These are phyloP conservation scores for Elgaria multicarinata DNA, from an alignment of 2,113 vertebrate genomes.

Conservation along the genomic window DNA sequence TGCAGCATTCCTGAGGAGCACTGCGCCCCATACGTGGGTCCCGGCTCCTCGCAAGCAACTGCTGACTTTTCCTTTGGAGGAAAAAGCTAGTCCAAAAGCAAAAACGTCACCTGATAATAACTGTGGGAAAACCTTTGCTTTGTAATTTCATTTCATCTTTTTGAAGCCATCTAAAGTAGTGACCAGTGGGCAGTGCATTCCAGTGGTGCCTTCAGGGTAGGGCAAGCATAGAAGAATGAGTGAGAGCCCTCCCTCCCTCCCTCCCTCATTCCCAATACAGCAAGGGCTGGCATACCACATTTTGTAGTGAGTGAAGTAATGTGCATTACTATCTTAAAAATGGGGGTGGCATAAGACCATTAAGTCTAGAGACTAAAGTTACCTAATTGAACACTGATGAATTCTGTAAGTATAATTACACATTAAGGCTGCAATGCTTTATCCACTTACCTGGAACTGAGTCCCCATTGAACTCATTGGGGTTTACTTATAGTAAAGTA, in stretches of 20 bases:
- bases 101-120: neutral
- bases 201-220: no score
- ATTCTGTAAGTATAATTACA: neutral
- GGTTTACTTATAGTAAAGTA: neutral
- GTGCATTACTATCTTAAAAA: neutral
- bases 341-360: neutral
- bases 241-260: neutral
- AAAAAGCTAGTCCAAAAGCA: neutral
- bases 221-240: no score
- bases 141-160: neutral
- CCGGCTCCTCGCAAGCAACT: no score
- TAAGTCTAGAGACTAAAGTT: neutral
- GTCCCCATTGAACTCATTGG: neutral
- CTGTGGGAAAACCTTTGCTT: neutral
- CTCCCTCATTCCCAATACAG: no score
- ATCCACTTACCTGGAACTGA: no score
- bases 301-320: neutral
- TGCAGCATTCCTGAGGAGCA: no score
- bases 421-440: neutral
- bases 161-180: neutral
- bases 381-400: neutral
- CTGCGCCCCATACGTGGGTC: no score
- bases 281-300: neutral
- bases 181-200: no score
- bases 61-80: no score